These are phyloP conservation scores for Listronotus bonariensis DNA, from an alignment of 1,140 invertebrate species.

Conservation along the genomic window DNA sequence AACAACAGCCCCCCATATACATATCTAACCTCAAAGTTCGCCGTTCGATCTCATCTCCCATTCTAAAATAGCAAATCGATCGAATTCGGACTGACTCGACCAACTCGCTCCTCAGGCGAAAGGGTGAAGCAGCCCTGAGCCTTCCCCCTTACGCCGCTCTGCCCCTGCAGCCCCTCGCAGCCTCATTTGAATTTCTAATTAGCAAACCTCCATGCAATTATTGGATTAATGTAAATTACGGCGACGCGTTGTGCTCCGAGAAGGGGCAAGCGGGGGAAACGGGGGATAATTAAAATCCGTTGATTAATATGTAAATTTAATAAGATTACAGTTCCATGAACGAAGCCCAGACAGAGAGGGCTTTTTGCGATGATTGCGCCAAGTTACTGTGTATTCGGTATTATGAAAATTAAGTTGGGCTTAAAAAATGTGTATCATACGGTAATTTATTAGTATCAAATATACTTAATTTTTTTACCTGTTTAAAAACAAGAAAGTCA, in stretches of 20 bases:
- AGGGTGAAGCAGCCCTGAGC: constrained; percentile 49
- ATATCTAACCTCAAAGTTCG: constrained; percentile 4
- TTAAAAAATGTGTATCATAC: too few relatives aligned
- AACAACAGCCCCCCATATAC: too few relatives aligned
- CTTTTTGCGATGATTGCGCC: constrained; percentile 29
- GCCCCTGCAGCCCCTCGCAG: constrained; percentile 57
- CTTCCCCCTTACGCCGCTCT: constrained; percentile 31
- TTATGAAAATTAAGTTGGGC: too few relatives aligned
- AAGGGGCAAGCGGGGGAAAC: constrained; percentile 43
- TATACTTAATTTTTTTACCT: too few relatives aligned
- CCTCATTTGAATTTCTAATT: constrained; percentile 92
- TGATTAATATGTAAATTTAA: constrained; percentile 98
- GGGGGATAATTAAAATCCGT: constrained; percentile 91
- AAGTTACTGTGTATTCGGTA: constrained; percentile 9
- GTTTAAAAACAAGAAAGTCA: too few relatives aligned
- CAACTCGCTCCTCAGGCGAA: constrained; percentile 54
- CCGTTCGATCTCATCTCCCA: constrained; percentile 1
- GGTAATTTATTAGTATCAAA: too few relatives aligned
- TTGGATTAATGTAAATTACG: constrained; percentile 93
- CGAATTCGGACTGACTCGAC: constrained; percentile 50
- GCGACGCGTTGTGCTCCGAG: constrained; percentile 64
- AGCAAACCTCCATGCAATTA: constrained; percentile 89
- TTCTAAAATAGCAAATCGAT: constrained; percentile 53
- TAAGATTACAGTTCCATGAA: constrained; percentile 86
- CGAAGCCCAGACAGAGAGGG: constrained; percentile 50